These are phyloP conservation scores for Petrocephalus schoutedeni DNA, from an alignment of 2,797 vertebrate species.

Conservation along the genomic window DNA sequence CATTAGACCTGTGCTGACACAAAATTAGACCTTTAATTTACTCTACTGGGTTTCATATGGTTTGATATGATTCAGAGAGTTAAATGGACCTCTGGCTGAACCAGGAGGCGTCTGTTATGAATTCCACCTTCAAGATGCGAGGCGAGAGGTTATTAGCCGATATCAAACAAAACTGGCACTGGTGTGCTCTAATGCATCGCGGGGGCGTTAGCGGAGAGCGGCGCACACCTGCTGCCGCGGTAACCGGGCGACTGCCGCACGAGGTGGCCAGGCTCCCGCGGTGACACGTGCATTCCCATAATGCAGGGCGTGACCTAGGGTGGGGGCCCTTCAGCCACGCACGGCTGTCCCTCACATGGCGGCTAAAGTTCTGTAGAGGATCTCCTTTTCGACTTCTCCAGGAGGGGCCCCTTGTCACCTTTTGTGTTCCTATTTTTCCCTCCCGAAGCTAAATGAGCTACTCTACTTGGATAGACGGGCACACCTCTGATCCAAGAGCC, in stretches of 20 bases:
- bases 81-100: slow-evolving; percentile 5
- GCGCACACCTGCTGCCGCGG: neutral
- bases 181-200: neutral
- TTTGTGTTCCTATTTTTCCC: neutral
- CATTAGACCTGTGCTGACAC: slow-evolving; percentile 14
- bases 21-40: slow-evolving; percentile 16
- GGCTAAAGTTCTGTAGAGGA: slow-evolving; percentile 37
- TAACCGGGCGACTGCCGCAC: neutral
- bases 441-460: neutral
- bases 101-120: neutral
- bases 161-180: slow-evolving; percentile 20
- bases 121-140: slow-evolving; percentile 5
- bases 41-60: slow-evolving; percentile 16
- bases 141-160: neutral
- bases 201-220: neutral
- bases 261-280: neutral
- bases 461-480: neutral
- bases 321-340: slow-evolving; percentile 34
- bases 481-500: neutral
- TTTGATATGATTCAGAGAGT: slow-evolving; percentile 1
- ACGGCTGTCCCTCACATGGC: slow-evolving; percentile 42
- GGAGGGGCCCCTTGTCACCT: neutral
- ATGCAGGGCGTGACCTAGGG: neutral
- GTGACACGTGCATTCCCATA: slow-evolving; percentile 27
- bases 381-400: neutral